Evolutionary conservation across 1,140 invertebrate genomes (phyloP).

Genomic region (Drosophila repletoides): DNA sequence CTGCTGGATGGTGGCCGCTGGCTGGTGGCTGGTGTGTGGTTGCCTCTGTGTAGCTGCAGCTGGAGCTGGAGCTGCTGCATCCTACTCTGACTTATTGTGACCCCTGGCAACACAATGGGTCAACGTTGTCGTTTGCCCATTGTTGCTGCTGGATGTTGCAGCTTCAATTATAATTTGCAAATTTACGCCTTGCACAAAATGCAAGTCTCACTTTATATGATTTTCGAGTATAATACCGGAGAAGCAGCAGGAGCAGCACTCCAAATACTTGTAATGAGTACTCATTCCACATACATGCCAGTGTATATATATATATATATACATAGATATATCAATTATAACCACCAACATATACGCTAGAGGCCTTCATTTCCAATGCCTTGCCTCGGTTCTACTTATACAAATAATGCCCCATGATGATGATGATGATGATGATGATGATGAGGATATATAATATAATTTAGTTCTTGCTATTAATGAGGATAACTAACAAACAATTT

Average conservation of each 20-base stretch:
- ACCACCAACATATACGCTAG: constrained; percentile 12
- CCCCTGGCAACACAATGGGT: constrained; percentile 8
- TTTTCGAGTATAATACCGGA: neutral
- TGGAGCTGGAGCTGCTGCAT: too few species aligned
- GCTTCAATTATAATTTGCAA: constrained; percentile 61
- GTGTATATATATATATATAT: too few species aligned
- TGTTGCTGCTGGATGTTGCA: constrained; percentile 9
- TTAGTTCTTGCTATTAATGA: neutral
- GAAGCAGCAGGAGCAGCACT: neutral
- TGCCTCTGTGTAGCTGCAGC: too few species aligned
- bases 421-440: too few species aligned
- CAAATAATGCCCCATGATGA: too few species aligned
- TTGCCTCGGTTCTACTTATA: too few species aligned
- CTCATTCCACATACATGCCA: constrained; percentile 36
- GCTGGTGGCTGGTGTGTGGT: too few species aligned
- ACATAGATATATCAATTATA: constrained; percentile 40
- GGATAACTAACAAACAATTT: constrained; percentile 31
- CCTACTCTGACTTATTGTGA: neutral
- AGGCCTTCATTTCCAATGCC: neutral
- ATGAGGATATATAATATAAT: constrained; percentile 8
- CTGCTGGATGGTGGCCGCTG: too few species aligned
- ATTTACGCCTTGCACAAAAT: constrained; percentile 22
- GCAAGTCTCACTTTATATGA: constrained; percentile 19
- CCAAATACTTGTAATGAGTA: constrained; percentile 11
- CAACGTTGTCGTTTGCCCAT: neutral